These are phyloP conservation scores for Darevskia nairensis DNA, from an alignment of 2,797 vertebrate species.

Conservation along the genomic window DNA sequence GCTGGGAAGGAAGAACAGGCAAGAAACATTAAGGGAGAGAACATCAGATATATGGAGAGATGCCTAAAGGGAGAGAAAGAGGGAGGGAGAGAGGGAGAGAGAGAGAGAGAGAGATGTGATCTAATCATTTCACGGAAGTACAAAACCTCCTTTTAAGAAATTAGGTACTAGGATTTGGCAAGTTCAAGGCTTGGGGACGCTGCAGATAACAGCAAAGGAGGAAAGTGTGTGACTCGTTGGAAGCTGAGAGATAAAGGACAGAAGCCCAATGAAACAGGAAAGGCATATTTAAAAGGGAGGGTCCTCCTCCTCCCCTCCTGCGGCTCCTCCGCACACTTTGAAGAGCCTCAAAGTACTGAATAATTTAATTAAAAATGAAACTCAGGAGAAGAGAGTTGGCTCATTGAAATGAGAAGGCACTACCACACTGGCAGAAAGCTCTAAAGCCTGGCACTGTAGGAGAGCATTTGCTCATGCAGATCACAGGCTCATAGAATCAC, in stretches of 20 bases:
- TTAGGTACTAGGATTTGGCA: background rate
- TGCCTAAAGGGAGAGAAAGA: background rate
- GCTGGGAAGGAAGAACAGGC: too few species aligned
- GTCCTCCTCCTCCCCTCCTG: background rate
- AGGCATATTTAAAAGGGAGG: background rate
- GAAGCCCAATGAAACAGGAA: rapidly evolving
- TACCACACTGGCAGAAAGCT: background rate
- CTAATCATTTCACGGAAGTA: background rate
- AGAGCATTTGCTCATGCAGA: background rate
- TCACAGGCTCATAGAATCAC: too few species aligned
- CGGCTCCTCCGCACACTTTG: rapidly evolving
- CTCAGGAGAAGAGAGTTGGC: background rate
- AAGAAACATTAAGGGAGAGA: too few species aligned
- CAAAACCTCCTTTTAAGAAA: background rate
- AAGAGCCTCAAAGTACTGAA: conserved; percentile 4
- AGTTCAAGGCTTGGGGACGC: background rate
- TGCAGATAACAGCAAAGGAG: background rate
- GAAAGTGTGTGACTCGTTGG: background rate
- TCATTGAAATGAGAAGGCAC: background rate
- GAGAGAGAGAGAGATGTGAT: background rate
- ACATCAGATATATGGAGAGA: background rate
- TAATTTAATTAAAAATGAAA: conserved; percentile 45
- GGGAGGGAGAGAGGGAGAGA: background rate
- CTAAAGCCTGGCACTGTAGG: background rate
- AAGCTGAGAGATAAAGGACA: background rate